Conservation (phyloP, 1,140 invertebrate genomes). For the Pemphigus obesinymphae region DNA sequence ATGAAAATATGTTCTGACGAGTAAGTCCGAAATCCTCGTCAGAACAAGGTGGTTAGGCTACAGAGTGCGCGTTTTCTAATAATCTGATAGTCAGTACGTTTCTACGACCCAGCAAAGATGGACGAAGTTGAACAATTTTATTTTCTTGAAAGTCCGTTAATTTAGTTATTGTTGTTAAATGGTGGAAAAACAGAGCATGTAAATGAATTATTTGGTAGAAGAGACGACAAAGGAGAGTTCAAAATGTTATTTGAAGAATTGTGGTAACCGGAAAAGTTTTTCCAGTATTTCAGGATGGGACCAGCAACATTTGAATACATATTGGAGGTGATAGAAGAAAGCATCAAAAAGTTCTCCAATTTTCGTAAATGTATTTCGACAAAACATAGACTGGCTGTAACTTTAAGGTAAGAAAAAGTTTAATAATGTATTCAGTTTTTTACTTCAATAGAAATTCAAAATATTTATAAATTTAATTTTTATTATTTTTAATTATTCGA, state of each 20-base stretch:
- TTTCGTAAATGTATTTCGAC: background rate
- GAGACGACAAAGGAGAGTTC: no score
- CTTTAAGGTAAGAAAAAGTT: background rate
- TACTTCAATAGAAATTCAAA: background rate
- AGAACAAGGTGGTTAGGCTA: no score
- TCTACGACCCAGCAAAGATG: background rate
- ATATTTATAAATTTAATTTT: background rate
- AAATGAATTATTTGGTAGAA: no score
- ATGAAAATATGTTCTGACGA: no score
- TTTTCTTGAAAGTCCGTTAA: no score
- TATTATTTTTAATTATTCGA: background rate
- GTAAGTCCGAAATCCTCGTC: no score
- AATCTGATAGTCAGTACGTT: no score
- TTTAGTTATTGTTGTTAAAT: no score
- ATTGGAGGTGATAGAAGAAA: background rate
- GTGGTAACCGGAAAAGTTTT: background rate
- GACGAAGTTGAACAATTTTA: no score
- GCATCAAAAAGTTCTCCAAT: background rate
- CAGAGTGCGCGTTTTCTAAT: no score
- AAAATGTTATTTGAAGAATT: background rate
- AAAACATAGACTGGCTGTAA: background rate
- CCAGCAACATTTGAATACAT: background rate
- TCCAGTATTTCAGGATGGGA: background rate
- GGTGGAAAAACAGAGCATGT: no score
- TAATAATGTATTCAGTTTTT: background rate